Evolutionary conservation across 2,797 vertebrate genomes (phyloP).

Genomic region (Acrocephalus scirpaceus): DNA sequence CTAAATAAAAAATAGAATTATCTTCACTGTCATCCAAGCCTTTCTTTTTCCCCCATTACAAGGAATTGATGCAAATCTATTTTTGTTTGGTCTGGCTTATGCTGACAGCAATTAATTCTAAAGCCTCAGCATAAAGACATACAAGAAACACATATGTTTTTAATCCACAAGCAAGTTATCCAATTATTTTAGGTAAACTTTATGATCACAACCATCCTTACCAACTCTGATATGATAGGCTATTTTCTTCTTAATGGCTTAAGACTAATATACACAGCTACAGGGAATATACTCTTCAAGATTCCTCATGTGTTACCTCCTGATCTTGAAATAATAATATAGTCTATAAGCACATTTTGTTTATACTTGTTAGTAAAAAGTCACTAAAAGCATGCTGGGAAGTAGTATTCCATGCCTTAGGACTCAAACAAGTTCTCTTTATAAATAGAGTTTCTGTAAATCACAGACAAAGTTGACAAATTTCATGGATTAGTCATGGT

Average conservation of each 20-base stretch:
- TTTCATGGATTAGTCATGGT: slow-evolving; percentile 78
- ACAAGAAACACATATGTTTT: slow-evolving; percentile 63
- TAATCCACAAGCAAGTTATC: slow-evolving; percentile 68
- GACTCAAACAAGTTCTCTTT: slow-evolving; percentile 54
- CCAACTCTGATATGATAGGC: slow-evolving; percentile 53
- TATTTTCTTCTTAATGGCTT: slow-evolving; percentile 63
- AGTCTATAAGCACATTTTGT: slow-evolving; percentile 43
- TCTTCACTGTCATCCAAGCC: slow-evolving; percentile 31
- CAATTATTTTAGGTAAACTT: slow-evolving; percentile 74
- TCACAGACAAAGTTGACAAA: slow-evolving; percentile 77
- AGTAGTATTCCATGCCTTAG: slow-evolving; percentile 56
- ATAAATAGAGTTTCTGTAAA: slow-evolving; percentile 71
- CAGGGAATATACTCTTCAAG: slow-evolving; percentile 43
- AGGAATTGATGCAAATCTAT: slow-evolving; percentile 63
- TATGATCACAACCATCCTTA: slow-evolving; percentile 70
- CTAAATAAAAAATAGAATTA: slow-evolving; percentile 45
- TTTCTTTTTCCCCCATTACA: not conserved
- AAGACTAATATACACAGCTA: slow-evolving; percentile 19
- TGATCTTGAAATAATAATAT: slow-evolving; percentile 60
- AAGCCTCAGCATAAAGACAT: slow-evolving; percentile 54
- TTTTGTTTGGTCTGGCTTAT: slow-evolving; percentile 67
- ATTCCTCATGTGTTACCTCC: slow-evolving; percentile 44
- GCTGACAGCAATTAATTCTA: slow-evolving; percentile 71
- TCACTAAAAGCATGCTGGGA: slow-evolving; percentile 57
- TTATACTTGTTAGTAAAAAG: slow-evolving; percentile 55